phyloP scores from a whole-genome alignment of 2,113 vertebrate genomes.

The Tympanuchus pallidicinctus region DNA sequence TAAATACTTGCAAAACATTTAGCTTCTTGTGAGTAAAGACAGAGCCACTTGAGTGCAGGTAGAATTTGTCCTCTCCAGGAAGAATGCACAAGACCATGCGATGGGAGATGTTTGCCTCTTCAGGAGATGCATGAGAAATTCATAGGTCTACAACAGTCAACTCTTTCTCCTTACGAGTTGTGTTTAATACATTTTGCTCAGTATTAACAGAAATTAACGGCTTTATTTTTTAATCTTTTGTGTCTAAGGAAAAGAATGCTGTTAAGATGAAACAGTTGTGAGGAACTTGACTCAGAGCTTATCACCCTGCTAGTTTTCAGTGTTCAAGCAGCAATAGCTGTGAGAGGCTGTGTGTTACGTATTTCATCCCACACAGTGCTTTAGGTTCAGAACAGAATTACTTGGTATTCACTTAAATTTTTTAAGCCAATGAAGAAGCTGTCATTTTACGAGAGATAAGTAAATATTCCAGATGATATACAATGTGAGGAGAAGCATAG shows the following conservation, averaged over 20 bases:
- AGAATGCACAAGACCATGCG: background rate
- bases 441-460: background rate
- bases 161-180: background rate
- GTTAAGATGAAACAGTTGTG: background rate
- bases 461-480: background rate
- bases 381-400: background rate
- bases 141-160: background rate
- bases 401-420: background rate
- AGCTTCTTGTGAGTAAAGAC: background rate
- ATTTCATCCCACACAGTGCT: background rate
- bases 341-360: background rate
- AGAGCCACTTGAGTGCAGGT: background rate
- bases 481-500: background rate
- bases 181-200: background rate
- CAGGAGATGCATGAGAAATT: background rate
- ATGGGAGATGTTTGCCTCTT: background rate
- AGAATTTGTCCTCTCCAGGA: background rate
- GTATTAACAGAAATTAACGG: background rate
- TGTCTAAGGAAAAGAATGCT: background rate
- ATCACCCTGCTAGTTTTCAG: background rate
- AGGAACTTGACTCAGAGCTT: background rate
- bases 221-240: background rate
- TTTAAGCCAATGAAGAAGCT: background rate
- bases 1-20: background rate
- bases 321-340: background rate